phyloP scores from a whole-genome alignment of 2,113 vertebrate species.

The Bufo gargarizans region DNA sequence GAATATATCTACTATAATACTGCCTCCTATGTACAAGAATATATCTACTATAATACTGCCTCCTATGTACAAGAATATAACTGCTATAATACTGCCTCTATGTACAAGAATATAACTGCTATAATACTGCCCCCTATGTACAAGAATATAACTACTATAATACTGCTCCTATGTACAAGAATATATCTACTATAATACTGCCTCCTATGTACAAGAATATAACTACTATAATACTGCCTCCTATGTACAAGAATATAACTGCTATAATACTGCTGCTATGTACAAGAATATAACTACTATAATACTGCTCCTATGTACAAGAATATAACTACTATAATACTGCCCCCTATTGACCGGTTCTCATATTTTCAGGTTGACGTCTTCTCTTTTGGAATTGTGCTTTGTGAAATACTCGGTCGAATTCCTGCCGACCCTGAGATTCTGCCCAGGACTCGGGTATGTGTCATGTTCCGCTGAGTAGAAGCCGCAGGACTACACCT shows the following conservation, averaged over 20 bases:
- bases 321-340: slow-evolving; percentile 4
- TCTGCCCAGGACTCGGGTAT: slow-evolving; percentile 83
- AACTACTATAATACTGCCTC: background rate
- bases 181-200: slow-evolving; percentile 9
- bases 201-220: background rate
- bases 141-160: no score
- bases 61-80: no score
- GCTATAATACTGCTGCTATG: background rate
- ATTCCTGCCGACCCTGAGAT: slow-evolving; percentile 86
- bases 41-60: no score
- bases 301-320: background rate
- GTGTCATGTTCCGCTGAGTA: background rate
- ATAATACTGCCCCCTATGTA: no score
- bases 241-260: background rate
- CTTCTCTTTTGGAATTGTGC: slow-evolving; percentile 88
- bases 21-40: background rate
- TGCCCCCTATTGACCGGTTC: background rate
- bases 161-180: background rate
- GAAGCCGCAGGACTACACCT: no score
- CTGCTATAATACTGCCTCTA: no score
- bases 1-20: slow-evolving; percentile 1
- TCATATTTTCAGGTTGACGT: slow-evolving; percentile 79
- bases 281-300: background rate
- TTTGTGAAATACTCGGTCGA: slow-evolving; percentile 85
- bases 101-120: no score